Base-by-base conservation (phyloP, 2,797 vertebrate species). In the Syngnathus rostellatus region DNA sequence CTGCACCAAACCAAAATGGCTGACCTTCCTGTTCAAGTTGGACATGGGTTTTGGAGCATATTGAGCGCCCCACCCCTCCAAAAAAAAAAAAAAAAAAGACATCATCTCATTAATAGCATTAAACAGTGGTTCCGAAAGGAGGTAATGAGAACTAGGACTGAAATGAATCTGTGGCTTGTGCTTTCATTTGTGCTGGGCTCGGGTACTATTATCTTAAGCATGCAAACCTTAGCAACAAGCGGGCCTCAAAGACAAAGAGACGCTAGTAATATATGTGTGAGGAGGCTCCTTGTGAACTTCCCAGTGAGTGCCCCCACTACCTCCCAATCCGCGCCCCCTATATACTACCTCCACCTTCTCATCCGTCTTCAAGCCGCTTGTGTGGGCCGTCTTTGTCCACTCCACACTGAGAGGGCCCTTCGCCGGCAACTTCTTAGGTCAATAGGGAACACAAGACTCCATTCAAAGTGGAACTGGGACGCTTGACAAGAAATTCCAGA, bases 351-450 rank as follows among this genome's bases (percentile, higher is more conserved):
- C 75, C 82, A 73, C 72, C 83, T 74, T 79, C 84, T 76, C 78
- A 68, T 78, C 81, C 64, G 67, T 74, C 68, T 69, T 79, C 73
- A 11, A 10, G 69, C 84, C 63, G 80, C 74, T 78, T 85, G 79
- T 88, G 85, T 89, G 83, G 87, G 86, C 79, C 64, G 66, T 84
- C 88, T 88, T 84, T 90, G 87, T 89, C 73, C 17, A 89, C 87
- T 90, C 86, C 89, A 89, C 83, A 83, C 83, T 74, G 83, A 89
- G 86, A 88, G 86, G 81, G 68, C 69, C 88, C 81, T 83, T 77
- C 85, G 87, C 19, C 78, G 79, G 86, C 85, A 84, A 71, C 84
- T 81, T 86, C 85, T 88, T 87, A 83, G 87, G 86, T 89, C 88
- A 85, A 86, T 80, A 79, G 77, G 66, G 81, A 91, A 91, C 88